Evolutionary conservation across 2,888 invertebrate species (phyloP).

Genomic region (Chymomyza procnemis): DNA sequence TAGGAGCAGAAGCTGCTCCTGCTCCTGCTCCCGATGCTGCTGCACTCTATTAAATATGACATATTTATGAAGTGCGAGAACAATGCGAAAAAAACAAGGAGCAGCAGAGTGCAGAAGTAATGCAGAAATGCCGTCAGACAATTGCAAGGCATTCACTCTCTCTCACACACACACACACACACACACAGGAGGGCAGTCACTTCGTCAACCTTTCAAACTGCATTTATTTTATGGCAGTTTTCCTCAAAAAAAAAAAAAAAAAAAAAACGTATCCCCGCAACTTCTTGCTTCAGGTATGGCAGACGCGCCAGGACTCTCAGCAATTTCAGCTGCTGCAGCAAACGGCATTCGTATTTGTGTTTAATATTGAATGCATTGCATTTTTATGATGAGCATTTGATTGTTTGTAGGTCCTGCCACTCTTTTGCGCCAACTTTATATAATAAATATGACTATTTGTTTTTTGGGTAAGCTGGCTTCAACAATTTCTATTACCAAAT

Average conservation of each 20-base stretch:
- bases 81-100: constrained; percentile 39
- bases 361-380: constrained; percentile 62
- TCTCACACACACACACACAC: not conserved
- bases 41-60: constrained; percentile 74
- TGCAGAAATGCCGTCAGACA: constrained; percentile 3
- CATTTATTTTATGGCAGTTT: constrained; percentile 19
- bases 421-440: not conserved
- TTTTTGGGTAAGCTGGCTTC: not conserved
- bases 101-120: constrained; percentile 22
- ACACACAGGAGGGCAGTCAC: not conserved
- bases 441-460: not conserved
- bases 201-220: constrained; percentile 14
- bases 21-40: constrained; percentile 29
- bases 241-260: no score
- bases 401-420: constrained; percentile 38
- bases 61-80: constrained; percentile 74
- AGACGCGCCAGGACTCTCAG: constrained; percentile 30
- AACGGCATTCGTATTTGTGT: constrained; percentile 62
- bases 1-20: constrained; percentile 39
- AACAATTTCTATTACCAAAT: not conserved
- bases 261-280: no score
- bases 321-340: constrained; percentile 33
- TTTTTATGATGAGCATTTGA: constrained; percentile 47
- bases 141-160: constrained; percentile 3
- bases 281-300: constrained; percentile 7